These are phyloP conservation scores for Apostichopus californicus DNA, from an alignment of 35 echinoderm and acorn worm genomes.

Conservation along the genomic window DNA sequence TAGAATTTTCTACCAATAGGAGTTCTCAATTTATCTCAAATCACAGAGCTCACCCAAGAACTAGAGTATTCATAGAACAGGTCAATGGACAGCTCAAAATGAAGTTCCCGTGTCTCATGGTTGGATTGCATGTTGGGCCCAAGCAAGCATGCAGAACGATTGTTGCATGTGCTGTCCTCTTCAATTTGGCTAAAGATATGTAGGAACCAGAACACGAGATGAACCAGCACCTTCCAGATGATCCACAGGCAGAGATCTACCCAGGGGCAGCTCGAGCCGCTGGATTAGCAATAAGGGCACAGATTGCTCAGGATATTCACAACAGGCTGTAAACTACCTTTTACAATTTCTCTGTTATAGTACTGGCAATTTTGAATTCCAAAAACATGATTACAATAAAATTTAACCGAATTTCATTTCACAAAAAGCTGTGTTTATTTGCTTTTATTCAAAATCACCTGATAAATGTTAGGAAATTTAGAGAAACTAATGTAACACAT, in stretches of 20 bases:
- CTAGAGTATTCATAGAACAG: constrained; percentile 67
- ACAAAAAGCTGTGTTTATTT: too few relatives aligned
- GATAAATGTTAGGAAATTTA: too few relatives aligned
- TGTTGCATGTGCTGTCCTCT: constrained; percentile 62
- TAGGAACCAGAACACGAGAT: constrained; percentile 33
- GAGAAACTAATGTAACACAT: too few relatives aligned
- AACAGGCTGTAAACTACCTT: neutral
- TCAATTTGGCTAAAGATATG: constrained; percentile 63
- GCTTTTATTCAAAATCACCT: too few relatives aligned
- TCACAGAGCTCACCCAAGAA: constrained; percentile 18
- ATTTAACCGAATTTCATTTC: neutral
- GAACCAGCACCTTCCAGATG: constrained; percentile 14
- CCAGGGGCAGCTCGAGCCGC: constrained; percentile 12
- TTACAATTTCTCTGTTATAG: too few relatives aligned
- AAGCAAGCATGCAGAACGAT: constrained; percentile 59
- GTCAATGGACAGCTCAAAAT: constrained; percentile 67
- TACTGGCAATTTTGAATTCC: too few relatives aligned
- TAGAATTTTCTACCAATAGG: too few relatives aligned
- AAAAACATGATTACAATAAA: neutral
- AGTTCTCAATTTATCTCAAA: too few relatives aligned
- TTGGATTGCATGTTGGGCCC: constrained; percentile 55
- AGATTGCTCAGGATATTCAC: neutral
- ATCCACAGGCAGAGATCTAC: neutral
- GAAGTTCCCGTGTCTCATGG: constrained; percentile 70
- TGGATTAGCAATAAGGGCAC: too few relatives aligned